phyloP scores from a whole-genome alignment of 2,888 invertebrate genomes.

The Eilema sororculum region DNA sequence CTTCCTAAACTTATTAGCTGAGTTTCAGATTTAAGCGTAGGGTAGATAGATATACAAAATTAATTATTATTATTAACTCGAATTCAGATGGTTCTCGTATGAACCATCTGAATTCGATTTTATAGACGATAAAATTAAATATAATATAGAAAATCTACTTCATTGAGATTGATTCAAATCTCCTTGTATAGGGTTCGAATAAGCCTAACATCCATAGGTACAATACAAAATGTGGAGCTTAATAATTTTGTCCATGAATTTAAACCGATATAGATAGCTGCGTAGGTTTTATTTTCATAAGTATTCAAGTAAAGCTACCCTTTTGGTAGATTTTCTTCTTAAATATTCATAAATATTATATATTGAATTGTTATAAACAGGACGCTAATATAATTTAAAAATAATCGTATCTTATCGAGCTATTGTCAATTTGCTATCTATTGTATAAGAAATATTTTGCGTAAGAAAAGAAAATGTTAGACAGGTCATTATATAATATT shows the following conservation, averaged over 20 bases:
- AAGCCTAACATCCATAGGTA: neutral
- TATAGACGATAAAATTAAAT: no score
- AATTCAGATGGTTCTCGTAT: no score
- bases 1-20: neutral
- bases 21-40: neutral
- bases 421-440: neutral
- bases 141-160: neutral
- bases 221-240: neutral
- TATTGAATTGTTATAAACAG: no score
- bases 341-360: no score
- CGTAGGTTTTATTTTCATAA: neutral
- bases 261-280: neutral
- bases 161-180: neutral
- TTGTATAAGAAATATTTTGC: neutral
- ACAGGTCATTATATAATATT: neutral
- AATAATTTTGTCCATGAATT: no score
- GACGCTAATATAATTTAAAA: neutral
- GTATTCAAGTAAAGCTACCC: neutral
- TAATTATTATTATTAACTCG: no score
- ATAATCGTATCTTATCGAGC: no score
- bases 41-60: no score
- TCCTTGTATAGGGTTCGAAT: neutral
- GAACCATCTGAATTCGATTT: no score
- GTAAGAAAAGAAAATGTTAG: neutral
- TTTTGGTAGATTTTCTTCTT: neutral